Evolutionary conservation across 1,140 invertebrate genomes (phyloP), one percentile per base, ranked within the genome.

Genomic region (Drosophila tsacasi): DNA sequence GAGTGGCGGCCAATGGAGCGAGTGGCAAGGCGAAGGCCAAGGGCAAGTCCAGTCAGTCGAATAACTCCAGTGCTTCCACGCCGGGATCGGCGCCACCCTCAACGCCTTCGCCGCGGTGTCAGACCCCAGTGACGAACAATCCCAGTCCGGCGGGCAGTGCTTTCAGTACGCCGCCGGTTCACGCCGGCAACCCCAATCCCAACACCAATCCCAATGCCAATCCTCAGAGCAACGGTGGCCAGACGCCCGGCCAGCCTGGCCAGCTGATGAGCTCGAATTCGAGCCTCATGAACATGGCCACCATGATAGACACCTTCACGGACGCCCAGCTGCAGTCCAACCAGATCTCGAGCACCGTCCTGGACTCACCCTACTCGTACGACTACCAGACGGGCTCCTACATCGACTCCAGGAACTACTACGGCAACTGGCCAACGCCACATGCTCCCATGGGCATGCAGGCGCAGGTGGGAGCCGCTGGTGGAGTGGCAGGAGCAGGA

Each of bases 291-390:
- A 96, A 96, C 76, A 96, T 96, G 95, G 95, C 95, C 25, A 94
- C 95, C 17, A 96, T 96, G 95, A 95, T 96, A 47, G 96, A 96
- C 63, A 96, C 95, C 60, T 95, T 95, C 79, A 96, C 95, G 71
- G 96, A 96, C 81, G 95, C 95, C 9, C 96, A 97, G 82, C 92
- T 97, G 10, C 96, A 97, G 93, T 97, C 96, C 82, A 96, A 96
- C 86, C 95, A 97, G 93, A 96, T 97, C 55, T 96, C 96, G 42
- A 97, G 96, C 57, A 97, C 96, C 1, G 96, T 97, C 5, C 91
- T 96, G 66, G 96, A 97, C 89, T 96, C 96, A 72, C 96, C 96
- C 39, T 95, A 95, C 81, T 95, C 94, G n/a, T 95, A 95, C 58
- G 94, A 95, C 42, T 95, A 95, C 83, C 94, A 95, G 77, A 95